Conservation (phyloP, 2,797 vertebrate species). For the Melanotaenia pygmaea region DNA sequence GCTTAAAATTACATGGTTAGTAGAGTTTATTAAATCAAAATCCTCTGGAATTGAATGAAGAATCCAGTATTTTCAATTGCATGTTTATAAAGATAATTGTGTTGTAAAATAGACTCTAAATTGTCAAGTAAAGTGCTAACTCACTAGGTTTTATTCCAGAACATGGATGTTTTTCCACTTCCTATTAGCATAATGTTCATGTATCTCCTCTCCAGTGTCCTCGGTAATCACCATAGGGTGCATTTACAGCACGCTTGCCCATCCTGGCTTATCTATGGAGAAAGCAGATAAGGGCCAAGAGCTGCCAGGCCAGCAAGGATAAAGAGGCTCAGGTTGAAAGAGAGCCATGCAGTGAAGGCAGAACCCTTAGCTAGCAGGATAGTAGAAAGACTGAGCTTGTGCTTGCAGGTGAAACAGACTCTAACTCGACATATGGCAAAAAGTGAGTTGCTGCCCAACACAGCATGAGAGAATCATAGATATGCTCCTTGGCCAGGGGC, state of each 20-base stretch:
- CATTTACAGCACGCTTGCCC: constrained; percentile 60
- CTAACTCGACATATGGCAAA: neutral
- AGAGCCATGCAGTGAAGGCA: constrained; percentile 60
- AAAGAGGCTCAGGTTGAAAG: constrained; percentile 74
- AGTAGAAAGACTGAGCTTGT: constrained; percentile 21
- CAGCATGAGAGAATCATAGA: constrained; percentile 16
- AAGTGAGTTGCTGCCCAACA: constrained; percentile 22
- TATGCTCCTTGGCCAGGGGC: constrained; percentile 9
- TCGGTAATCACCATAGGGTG: constrained; percentile 56
- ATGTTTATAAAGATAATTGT: constrained; percentile 3
- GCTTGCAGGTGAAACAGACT: constrained; percentile 37
- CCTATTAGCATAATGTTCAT: constrained; percentile 8
- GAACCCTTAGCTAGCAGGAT: constrained; percentile 63
- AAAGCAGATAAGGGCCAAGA: constrained; percentile 73
- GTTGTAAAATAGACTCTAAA: neutral
- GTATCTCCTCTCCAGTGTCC: constrained; percentile 32
- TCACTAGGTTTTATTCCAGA: neutral
- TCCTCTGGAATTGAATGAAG: neutral
- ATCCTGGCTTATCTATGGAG: constrained; percentile 73
- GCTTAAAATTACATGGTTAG: neutral
- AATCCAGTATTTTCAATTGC: constrained; percentile 1
- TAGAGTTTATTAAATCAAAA: neutral
- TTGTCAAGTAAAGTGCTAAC: neutral
- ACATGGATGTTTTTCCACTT: neutral
- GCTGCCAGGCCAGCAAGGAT: constrained; percentile 73